These are phyloP conservation scores for Trissolcus basalis DNA, from an alignment of 1,140 invertebrate species.

Conservation along the genomic window DNA sequence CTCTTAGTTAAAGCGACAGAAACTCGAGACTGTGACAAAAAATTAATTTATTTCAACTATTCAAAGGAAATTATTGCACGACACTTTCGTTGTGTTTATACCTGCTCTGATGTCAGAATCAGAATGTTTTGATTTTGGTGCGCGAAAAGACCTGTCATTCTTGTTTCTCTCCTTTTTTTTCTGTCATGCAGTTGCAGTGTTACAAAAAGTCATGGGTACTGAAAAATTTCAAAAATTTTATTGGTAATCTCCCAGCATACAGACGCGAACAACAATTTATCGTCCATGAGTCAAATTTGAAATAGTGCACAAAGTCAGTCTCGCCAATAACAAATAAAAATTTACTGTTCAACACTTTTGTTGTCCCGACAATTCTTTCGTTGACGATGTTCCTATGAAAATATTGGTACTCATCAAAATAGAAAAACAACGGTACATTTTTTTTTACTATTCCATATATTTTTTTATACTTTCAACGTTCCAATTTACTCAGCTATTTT, in stretches of 20 bases:
- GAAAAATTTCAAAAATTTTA: too few species aligned
- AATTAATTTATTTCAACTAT: too few species aligned
- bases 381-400: background rate
- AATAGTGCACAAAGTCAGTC: background rate
- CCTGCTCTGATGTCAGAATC: too few species aligned
- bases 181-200: too few species aligned
- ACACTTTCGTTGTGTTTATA: too few species aligned
- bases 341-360: background rate
- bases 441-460: background rate
- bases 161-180: too few species aligned
- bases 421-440: background rate
- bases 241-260: too few species aligned
- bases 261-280: background rate
- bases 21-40: background rate
- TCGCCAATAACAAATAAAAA: background rate
- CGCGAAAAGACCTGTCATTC: too few species aligned
- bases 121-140: too few species aligned
- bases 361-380: background rate
- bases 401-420: background rate
- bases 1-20: constrained; percentile 8
- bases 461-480: background rate
- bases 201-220: background rate
- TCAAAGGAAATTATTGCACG: too few species aligned
- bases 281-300: background rate
- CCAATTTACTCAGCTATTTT: too few species aligned